A percentile compares a stretch with the other conserved stretches of the same genome.
phyloP scores from a whole-genome alignment of 30 jellyfish, hydroid and myxozoan genomes.

The Turritopsis dohrnii region DNA sequence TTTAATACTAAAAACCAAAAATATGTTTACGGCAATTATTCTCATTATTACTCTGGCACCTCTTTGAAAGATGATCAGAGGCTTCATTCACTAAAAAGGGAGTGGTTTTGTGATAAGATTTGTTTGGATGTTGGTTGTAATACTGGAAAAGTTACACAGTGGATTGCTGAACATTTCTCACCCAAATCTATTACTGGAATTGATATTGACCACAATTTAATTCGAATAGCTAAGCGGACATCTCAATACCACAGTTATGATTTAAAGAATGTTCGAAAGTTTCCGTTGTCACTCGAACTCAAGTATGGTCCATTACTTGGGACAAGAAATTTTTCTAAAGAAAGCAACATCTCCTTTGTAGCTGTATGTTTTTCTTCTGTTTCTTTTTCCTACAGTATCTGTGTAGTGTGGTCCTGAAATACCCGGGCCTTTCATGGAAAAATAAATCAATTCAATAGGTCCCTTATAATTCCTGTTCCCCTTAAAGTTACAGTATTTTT shows the following conservation, averaged over 20 bases:
- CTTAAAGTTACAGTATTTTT: no score
- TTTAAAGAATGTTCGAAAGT: not conserved
- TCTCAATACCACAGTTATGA: not conserved
- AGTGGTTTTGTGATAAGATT: slow-evolving; percentile 65
- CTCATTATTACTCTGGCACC: slow-evolving; percentile 45
- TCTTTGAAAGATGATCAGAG: slow-evolving; percentile 28
- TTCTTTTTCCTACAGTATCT: not conserved
- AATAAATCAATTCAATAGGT: no score
- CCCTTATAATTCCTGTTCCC: no score
- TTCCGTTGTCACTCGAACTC: slow-evolving; percentile 61
- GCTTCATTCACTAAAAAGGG: slow-evolving; percentile 5
- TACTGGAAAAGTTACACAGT: slow-evolving; percentile 69
- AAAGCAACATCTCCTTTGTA: slow-evolving; percentile 7
- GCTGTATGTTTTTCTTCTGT: not conserved
- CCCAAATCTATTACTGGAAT: slow-evolving; percentile 63
- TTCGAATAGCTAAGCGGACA: slow-evolving; percentile 57
- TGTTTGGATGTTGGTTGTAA: slow-evolving; percentile 93
- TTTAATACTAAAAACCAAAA: slow-evolving; percentile 48
- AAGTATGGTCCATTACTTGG: slow-evolving; percentile 67
- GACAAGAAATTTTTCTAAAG: not conserved
- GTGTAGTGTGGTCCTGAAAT: no score
- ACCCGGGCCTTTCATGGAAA: no score
- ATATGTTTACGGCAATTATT: slow-evolving; percentile 73
- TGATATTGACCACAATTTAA: slow-evolving; percentile 68
- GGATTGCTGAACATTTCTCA: slow-evolving; percentile 60